These are phyloP conservation scores for Caenorhabditis macrosperma DNA, from an alignment of 2,888 invertebrate genomes.

Conservation along the genomic window DNA sequence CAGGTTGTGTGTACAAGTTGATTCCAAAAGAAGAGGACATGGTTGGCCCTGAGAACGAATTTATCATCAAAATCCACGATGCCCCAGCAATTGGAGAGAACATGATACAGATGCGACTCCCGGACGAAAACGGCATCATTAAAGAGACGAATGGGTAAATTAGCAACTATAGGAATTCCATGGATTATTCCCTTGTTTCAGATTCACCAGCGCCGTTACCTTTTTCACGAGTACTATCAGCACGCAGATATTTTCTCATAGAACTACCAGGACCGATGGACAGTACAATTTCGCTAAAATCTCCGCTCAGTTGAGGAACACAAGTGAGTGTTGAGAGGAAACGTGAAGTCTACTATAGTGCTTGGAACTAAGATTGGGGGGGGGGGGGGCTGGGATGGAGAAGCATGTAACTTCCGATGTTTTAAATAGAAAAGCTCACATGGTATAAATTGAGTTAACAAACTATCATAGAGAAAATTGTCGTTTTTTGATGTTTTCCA, in stretches of 20 bases:
- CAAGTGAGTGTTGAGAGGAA: no score
- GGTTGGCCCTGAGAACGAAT: background rate
- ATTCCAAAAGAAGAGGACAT: background rate
- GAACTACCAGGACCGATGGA: background rate
- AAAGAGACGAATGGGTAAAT: background rate
- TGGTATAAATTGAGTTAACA: no score
- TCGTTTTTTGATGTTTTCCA: no score
- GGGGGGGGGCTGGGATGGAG: no score
- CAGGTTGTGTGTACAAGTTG: constrained; percentile 21
- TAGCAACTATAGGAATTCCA: background rate
- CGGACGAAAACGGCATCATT: background rate
- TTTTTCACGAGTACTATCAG: background rate
- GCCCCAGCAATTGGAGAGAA: background rate
- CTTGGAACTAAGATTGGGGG: no score
- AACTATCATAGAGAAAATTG: no score
- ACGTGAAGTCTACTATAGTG: no score
- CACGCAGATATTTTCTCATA: constrained; percentile 10
- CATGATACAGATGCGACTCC: background rate
- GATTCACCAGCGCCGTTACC: background rate
- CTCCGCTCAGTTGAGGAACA: no score
- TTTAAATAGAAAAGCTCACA: no score
- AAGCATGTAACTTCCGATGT: no score
- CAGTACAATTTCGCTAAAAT: constrained; percentile 6
- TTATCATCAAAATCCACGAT: background rate
- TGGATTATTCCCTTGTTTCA: background rate